Conservation (phyloP, 2,113 vertebrate species). For the Saguinus midas region DNA sequence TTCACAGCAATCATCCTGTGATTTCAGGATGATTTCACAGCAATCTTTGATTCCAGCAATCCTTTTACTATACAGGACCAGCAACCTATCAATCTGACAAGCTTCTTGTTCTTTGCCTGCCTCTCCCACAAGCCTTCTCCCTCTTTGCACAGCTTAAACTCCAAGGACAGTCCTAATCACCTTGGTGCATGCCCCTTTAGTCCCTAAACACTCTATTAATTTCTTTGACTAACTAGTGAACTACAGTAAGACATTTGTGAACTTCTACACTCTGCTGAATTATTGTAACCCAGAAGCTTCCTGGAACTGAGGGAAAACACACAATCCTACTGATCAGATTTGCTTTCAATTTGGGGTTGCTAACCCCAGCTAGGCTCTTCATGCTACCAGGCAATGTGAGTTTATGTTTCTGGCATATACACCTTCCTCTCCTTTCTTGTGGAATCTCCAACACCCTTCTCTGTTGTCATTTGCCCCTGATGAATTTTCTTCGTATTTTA, state of each 20-base stretch:
- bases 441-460: background rate
- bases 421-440: background rate
- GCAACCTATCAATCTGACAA: background rate
- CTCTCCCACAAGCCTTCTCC: background rate
- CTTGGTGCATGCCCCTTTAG: background rate
- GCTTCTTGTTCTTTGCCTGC: background rate
- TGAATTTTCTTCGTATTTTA: background rate
- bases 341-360: background rate
- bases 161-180: background rate
- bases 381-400: background rate
- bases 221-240: background rate
- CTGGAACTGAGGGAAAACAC: background rate
- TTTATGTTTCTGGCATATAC: background rate
- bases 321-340: background rate
- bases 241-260: background rate
- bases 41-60: background rate
- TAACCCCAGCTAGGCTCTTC: background rate
- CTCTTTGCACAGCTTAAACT: background rate
- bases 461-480: background rate
- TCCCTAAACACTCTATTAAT: background rate
- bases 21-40: background rate
- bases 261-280: background rate
- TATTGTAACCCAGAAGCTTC: background rate
- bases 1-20: too few species aligned
- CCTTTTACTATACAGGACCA: background rate